phyloP scores from a whole-genome alignment of 2,113 vertebrate species.

The Channa maculata region DNA sequence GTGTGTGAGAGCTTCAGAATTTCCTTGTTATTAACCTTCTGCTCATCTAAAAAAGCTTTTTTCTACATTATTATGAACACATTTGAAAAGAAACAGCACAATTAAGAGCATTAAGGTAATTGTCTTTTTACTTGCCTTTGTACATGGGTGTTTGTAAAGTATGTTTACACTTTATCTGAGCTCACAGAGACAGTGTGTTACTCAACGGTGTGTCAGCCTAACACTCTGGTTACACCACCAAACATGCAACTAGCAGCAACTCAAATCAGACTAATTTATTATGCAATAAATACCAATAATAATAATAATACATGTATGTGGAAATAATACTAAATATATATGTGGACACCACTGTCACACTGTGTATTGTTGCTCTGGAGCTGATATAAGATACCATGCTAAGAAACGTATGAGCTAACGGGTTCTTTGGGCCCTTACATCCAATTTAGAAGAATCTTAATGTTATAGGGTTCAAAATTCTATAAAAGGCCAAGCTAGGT shows the following conservation, averaged over 20 bases:
- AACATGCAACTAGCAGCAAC: neutral
- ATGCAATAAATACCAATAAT: too few species aligned
- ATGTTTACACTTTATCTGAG: conserved; percentile 4
- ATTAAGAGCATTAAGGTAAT: conserved; percentile 16
- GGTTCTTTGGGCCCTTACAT: neutral
- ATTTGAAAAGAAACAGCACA: conserved; percentile 41
- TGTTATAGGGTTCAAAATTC: neutral
- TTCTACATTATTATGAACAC: conserved; percentile 30
- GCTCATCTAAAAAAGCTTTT: conserved; percentile 19
- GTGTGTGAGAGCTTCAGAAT: neutral
- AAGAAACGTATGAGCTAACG: too few species aligned
- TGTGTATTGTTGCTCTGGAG: neutral
- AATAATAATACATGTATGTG: too few species aligned
- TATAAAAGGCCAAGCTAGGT: too few species aligned
- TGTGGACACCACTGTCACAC: neutral
- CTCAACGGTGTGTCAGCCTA: neutral
- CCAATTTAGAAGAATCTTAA: neutral
- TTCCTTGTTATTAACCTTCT: conserved; percentile 43
- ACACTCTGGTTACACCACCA: neutral
- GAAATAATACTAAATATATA: too few species aligned
- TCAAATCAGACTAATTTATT: too few species aligned
- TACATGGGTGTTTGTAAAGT: neutral
- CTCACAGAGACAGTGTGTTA: neutral
- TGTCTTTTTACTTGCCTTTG: neutral
- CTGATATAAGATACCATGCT: too few species aligned